Evolutionary conservation across 2,888 invertebrate genomes (phyloP), one percentile per base, ranked within the genome.

Genomic region (Gryllus longicercus): DNA sequence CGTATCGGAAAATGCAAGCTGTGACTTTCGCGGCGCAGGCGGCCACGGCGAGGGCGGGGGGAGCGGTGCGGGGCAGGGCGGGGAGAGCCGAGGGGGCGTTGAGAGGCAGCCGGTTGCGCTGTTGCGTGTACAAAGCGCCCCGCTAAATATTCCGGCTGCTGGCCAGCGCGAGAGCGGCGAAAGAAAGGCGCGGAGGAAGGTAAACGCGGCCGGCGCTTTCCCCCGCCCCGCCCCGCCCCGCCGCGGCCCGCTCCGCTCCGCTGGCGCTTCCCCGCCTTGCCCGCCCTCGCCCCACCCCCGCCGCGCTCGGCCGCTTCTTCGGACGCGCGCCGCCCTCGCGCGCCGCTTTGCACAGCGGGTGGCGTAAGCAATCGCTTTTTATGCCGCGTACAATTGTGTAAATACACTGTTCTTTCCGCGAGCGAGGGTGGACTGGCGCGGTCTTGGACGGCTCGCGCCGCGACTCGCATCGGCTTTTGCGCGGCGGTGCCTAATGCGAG

Each of bases 1-100:
- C 63, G 63, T 63, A 63, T 63, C 63, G 63, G 63, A 63, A 63
- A 63, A 63, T 63, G 63, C 63, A 63, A 63, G 63, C 63, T 63
- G 63, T 63, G 63, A 63, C 63, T 63, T 63, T 63, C 63, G 63
- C 63, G 8, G 63, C 63, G 63, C 16, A 63, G 63, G 63, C 16
- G 63, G n/a, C 38, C 38, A 8, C 16, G 16, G 63, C 38, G 63
- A 14, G 63, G 2, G 4, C 2, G 2, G 25, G 63, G 63, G 63
- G 63, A 2, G 63, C 16, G 63, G 38, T 0, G 38, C 38, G 38
- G 38, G 38, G 38, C 38, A 5, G 38, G 38, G 1, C 38, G 38
- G 63, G n/a, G 63, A n/a, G 63, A n/a, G n/a, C 38, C 38, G 5
- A n/a, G 63, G 63, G 63, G 38, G 38, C 38, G 38, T 38, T 38